Base-by-base conservation (phyloP, 2,113 vertebrate genomes). In the Cisticola juncidis region DNA sequence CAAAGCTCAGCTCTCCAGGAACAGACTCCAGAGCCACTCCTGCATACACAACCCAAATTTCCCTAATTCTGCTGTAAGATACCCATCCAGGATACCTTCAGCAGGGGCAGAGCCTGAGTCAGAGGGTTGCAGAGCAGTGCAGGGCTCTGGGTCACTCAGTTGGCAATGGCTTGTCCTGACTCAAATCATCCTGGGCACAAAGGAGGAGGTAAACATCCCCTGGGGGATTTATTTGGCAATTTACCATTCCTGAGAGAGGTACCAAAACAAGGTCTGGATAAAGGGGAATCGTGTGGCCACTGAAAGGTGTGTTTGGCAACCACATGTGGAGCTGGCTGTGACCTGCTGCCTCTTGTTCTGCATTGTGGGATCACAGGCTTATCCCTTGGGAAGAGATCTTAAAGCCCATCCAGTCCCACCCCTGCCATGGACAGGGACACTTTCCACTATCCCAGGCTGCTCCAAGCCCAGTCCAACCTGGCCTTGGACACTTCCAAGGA, bases 371-470 rank as follows among this genome's bases (percentile, higher is more conserved):
- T 68, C 45, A 29, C 44, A 53, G 38, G 9, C 13, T 21, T 15
- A 9, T 28, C 70, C 51, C 13, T 38, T 66, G 36, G 36, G 28
- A 38, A 45, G 10, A 20, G 33, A 53, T 33, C 51, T n/a, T 12
- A 53, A 14, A 74, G 5, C 13, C 3, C 28, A 60, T 14, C 20
- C 61, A 33, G 18, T 23, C 0, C 36, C 76, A 33, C 13, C 21
- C 26, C 22, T 72, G 31, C 77, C 68, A 4, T 6, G 23, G 38
- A 5, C 57, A 64, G 24, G 44, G 78, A 35, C 70, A 47, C 21
- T 16, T 68, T 2, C 24, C n/a, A 1, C 5, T 6, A 0, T 0
- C 38, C 53, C 86, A 68, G n/a, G 24, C 0, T n/a, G 38, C 53
- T 66, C 69, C 76, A 57, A 72, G 22, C 51, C 19, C 25, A 0